Evolutionary conservation across 35 echinoderm and acorn worm species (phyloP).

Genomic region (Anneissia japonica): DNA sequence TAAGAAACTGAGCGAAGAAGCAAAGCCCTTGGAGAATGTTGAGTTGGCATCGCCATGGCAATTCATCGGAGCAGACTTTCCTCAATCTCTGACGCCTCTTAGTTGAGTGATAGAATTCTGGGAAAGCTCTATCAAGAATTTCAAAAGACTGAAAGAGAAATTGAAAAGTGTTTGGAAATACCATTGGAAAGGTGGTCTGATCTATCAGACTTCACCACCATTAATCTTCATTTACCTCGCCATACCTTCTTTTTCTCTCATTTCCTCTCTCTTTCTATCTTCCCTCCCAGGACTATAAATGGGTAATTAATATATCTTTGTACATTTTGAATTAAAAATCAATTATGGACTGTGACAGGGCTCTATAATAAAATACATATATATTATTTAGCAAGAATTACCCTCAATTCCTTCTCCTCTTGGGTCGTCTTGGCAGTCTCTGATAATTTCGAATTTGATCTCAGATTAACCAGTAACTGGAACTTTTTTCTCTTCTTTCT

Average conservation of each 20-base stretch:
- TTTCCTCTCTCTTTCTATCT: no score
- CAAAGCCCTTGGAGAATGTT: conserved; percentile 92
- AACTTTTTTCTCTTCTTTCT: conserved; percentile 79
- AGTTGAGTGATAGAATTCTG: conserved; percentile 67
- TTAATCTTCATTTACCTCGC: no score
- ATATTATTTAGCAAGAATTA: neutral
- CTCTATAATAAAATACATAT: neutral
- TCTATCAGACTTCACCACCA: no score
- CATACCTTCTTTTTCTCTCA: no score
- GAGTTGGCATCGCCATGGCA: conserved; percentile 89
- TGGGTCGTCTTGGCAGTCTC: conserved; percentile 57
- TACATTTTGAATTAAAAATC: neutral
- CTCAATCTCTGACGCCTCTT: conserved; percentile 74
- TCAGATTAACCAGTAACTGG: conserved; percentile 64
- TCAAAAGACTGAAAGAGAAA: conserved; percentile 79
- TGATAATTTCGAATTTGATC: conserved; percentile 60
- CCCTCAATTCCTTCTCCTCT: conserved; percentile 74
- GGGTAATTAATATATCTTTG: neutral
- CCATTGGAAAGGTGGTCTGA: no score
- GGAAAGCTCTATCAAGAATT: conserved; percentile 51
- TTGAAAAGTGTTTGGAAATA: no score
- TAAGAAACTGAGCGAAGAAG: conserved; percentile 90
- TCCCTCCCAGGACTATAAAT: neutral
- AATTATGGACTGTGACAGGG: neutral
- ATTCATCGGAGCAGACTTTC: conserved; percentile 73